A percentile compares a stretch with the other conserved stretches of the same genome.
phyloP scores from a whole-genome alignment of 2,888 invertebrate species.

The Drosophila colorata region DNA sequence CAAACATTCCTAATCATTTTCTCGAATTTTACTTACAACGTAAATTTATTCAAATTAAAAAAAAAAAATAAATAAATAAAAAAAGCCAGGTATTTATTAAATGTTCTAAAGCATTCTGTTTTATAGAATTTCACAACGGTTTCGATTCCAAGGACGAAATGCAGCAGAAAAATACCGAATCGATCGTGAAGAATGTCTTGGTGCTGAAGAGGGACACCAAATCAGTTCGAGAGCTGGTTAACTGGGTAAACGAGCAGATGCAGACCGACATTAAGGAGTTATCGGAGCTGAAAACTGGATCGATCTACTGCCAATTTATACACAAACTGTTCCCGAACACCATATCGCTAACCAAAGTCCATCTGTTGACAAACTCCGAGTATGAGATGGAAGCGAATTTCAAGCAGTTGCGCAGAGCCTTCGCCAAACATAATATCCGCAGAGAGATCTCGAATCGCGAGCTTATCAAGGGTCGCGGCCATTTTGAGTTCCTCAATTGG shows the following conservation, averaged over 20 bases:
- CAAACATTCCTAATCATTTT: too few relatives aligned
- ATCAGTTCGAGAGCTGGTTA: slow-evolving; percentile 1
- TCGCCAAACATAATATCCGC: not conserved
- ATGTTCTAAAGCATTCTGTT: too few relatives aligned
- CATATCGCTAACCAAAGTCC: not conserved
- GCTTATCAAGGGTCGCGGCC: not conserved
- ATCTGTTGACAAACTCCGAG: not conserved
- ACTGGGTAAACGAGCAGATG: not conserved
- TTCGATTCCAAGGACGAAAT: too few relatives aligned
- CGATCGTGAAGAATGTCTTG: not conserved
- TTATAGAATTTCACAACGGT: too few relatives aligned
- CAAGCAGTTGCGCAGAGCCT: not conserved
- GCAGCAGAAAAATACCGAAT: too few relatives aligned
- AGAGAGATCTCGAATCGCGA: not conserved
- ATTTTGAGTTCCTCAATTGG: slow-evolving; percentile 8
- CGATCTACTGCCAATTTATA: slow-evolving; percentile 1
- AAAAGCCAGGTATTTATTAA: too few relatives aligned
- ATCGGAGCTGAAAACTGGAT: not conserved
- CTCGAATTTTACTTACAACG: too few relatives aligned
- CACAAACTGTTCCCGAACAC: not conserved
- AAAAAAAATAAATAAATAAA: too few relatives aligned
- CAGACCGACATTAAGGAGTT: not conserved
- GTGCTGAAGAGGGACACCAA: not conserved
- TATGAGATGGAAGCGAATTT: not conserved
- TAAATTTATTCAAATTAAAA: too few relatives aligned